These are phyloP conservation scores for Hesperophylax magnus DNA, from an alignment of 1,140 invertebrate genomes.

Conservation along the genomic window DNA sequence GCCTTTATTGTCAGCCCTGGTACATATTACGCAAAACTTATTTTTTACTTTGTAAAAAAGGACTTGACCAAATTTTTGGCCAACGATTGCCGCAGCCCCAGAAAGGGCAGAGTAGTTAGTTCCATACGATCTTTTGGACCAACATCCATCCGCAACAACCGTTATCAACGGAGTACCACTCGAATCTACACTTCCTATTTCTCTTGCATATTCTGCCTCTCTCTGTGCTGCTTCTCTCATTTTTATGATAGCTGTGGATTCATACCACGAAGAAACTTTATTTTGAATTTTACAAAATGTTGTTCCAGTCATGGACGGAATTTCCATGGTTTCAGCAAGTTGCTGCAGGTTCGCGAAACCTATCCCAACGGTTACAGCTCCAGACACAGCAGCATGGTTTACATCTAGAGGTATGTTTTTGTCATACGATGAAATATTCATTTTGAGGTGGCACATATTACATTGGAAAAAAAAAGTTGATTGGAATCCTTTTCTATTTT, in stretches of 20 bases:
- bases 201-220: neutral
- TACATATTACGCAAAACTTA: neutral
- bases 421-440: neutral
- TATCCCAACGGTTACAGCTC: neutral
- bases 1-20: neutral
- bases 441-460: neutral
- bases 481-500: neutral
- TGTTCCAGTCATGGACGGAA: neutral
- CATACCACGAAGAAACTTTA: slow-evolving; percentile 1
- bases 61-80: neutral
- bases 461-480: neutral
- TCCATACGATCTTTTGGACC: slow-evolving; percentile 21
- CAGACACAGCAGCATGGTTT: neutral
- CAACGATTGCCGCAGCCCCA: neutral
- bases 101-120: too few relatives aligned
- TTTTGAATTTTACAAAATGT: neutral
- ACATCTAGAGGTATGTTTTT: neutral
- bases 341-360: neutral
- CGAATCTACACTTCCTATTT: neutral
- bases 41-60: neutral
- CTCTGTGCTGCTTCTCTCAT: neutral
- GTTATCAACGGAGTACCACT: slow-evolving; percentile 11
- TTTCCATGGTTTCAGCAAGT: neutral
- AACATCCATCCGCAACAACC: slow-evolving; percentile 25
- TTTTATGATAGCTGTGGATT: neutral